Evolutionary conservation across 2,888 invertebrate species (phyloP), one percentile per base, ranked within the genome.

Genomic region (Hybos culiciformis): DNA sequence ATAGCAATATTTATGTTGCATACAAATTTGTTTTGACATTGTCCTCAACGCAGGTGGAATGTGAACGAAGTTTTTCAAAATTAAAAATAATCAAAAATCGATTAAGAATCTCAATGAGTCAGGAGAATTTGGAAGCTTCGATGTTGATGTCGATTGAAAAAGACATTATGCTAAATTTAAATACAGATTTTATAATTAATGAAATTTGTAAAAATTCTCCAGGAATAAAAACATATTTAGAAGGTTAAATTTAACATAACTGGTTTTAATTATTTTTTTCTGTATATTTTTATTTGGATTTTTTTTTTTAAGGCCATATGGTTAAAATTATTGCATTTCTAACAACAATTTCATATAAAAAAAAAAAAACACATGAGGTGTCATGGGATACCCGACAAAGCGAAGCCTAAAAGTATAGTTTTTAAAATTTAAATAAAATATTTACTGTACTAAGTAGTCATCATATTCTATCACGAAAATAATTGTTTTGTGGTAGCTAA

Each of bases 1-100:
- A 33, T 33, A 33, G 33, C 33, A 33, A 33, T 33, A 33, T 33
- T 33, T 33, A 33, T 33, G 33, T 33, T 15, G 33, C 33, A 33
- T 33, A 33, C 33, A 33, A 33, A 33, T 33, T 33, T 33, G 33
- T 33, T 33, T 33, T 33, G 33, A 33, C 33, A 33, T 33, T 33
- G 33, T 33, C 33, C 33, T 33, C 33, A 33, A 33, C 33, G 18
- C 33, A 33, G 33, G 33, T 33, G 11, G 33, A 33, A 33, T 33
- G 33, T 11, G 33, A 33, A 33, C 15, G 17, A 33, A 33, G 17
- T 33, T 33, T 33, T 33, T 33, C 33, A 18, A 33, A 33, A 29
- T 29, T 29, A 29, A 29, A 29, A 29, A 29, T 29, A 29, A 29
- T 29, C n/a, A 29, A 29, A 29, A 33, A 15, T 18, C 33, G 17